These are phyloP conservation scores for Amphilophus citrinellus DNA, from an alignment of 2,113 vertebrate species.

Conservation along the genomic window DNA sequence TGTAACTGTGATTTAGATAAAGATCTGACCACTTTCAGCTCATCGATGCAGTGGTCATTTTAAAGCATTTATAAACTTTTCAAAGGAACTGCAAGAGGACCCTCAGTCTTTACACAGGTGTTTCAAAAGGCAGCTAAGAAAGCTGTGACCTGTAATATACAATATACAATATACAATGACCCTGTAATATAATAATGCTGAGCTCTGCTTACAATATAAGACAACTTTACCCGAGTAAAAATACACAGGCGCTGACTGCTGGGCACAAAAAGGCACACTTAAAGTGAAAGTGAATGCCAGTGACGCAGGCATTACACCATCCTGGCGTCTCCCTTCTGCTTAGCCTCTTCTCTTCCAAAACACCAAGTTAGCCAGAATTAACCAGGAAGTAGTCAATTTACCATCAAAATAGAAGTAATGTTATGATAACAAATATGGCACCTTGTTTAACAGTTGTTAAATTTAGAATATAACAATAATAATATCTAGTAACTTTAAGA, in stretches of 20 bases:
- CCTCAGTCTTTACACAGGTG: background rate
- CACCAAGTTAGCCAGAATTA: background rate
- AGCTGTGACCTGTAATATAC: background rate
- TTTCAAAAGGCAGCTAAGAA: background rate
- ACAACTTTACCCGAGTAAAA: background rate
- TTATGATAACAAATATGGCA: background rate
- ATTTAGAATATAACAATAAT: background rate
- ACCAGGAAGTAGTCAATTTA: background rate
- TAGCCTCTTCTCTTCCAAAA: background rate
- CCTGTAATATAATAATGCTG: background rate
- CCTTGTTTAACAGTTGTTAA: background rate
- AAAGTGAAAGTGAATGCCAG: constrained; percentile 21
- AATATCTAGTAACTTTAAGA: background rate
- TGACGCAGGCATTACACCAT: background rate
- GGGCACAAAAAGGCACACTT: background rate
- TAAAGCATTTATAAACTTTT: background rate
- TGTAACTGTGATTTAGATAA: background rate
- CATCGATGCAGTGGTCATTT: background rate
- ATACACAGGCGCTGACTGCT: background rate
- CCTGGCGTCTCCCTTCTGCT: background rate
- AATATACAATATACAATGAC: background rate
- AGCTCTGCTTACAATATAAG: background rate
- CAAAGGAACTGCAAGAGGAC: background rate
- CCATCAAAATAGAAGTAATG: constrained; percentile 35
- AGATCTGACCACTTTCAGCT: background rate